Conservation (phyloP, 2,797 vertebrate species). For the Pteronotus mesoamericanus region DNA sequence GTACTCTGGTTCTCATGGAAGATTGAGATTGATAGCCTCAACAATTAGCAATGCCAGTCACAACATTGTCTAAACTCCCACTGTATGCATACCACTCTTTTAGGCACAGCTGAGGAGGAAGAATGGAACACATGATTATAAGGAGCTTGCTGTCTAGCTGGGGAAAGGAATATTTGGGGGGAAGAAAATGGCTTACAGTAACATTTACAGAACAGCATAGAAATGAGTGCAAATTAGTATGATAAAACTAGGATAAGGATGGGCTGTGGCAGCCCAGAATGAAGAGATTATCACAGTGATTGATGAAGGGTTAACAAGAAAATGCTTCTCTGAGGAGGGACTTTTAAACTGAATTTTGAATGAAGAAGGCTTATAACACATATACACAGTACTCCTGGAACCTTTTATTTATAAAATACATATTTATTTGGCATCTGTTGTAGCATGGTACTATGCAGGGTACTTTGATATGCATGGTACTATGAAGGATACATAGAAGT, state of each 20-base stretch:
- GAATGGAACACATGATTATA: not conserved
- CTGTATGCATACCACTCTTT: not conserved
- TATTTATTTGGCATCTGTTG: constrained; percentile 30
- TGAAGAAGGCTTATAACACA: not conserved
- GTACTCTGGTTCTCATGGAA: not conserved
- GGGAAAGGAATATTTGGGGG: not conserved
- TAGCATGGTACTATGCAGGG: not conserved
- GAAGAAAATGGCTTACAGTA: not conserved
- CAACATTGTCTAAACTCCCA: not conserved
- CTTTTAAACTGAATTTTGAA: constrained; percentile 50
- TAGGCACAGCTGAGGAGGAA: not conserved
- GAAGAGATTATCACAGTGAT: constrained; percentile 5
- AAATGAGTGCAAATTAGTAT: constrained; percentile 24
- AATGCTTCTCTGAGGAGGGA: not conserved
- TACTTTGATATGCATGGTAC: not conserved
- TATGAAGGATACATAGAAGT: not conserved
- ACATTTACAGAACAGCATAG: constrained; percentile 20
- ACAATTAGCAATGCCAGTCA: not conserved
- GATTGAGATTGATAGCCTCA: not conserved
- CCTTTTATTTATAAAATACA: not conserved
- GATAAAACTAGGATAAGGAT: not conserved
- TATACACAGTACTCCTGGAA: not conserved
- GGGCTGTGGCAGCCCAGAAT: not conserved
- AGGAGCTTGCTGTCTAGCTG: not conserved
- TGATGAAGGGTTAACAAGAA: constrained; percentile 49